Evolutionary conservation across 2,888 invertebrate species (phyloP), one percentile per base, ranked within the genome.

Genomic region (Congeria kusceri): DNA sequence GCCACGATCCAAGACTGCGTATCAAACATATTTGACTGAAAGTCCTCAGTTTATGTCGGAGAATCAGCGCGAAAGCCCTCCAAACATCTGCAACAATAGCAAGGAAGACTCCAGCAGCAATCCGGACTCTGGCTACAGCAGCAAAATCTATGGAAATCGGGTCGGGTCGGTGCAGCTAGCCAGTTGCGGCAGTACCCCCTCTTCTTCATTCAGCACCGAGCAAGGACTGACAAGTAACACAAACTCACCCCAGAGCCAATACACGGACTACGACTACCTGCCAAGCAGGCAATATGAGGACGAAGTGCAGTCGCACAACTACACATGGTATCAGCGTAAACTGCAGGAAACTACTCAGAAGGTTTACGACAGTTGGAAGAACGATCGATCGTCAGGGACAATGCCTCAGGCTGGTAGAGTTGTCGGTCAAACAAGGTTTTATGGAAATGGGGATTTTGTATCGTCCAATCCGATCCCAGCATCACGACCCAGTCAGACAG

Each of bases 111-210:
- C 91, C 20, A 91, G 93, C 74, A 91, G 91, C 73, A 91, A 91
- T 77, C 93, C 97, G 85, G 97, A 97, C 93, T 97, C 97, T 0
- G 97, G 97, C 0, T 97, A 97, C 92, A 96, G 96, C 88, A 97
- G 97, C 49, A 96, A 96, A 90, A 96, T 96, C 86, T 96, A 96
- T 84, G 96, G 86, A 27, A 84, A 65, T 27, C 74, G 86, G n/a
- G 73, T 53, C 3, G 70, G 61, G 13, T 74, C 79, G 9, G 80
- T 49, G 3, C 75, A 73, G 9, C 85, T 85, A 0, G 79, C 80
- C 25, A 80, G 84, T 58, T 86, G 84, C 46, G 88, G 87, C 56
- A 78, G 86, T 61, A 91, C 91, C 2, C 90, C 90, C 0, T 91
- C 91, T 3, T 90, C 91, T 0, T 91, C 91, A 0, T 90, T 91